phyloP scores from a whole-genome alignment of 2,113 vertebrate species.

The Cygnus atratus region DNA sequence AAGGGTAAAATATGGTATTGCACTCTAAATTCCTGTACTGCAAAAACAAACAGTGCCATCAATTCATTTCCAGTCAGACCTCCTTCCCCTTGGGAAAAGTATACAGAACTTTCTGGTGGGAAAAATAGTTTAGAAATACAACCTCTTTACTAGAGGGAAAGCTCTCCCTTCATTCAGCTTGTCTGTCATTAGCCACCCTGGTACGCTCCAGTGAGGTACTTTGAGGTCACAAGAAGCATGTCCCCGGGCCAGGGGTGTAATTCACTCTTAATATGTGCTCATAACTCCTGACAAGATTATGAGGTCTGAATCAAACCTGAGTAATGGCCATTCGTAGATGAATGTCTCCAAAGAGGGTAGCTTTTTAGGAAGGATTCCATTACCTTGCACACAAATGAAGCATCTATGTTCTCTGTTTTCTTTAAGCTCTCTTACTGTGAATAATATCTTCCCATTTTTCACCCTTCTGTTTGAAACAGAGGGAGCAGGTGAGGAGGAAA shows the following conservation, averaged over 20 bases:
- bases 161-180: slow-evolving; percentile 22
- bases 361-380: not conserved
- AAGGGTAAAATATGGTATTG: slow-evolving; percentile 49
- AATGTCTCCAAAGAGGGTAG: not conserved
- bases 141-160: slow-evolving; percentile 34
- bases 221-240: not conserved
- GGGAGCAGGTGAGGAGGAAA: slow-evolving; percentile 49
- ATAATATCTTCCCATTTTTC: slow-evolving; percentile 39
- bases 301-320: not conserved
- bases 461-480: slow-evolving; percentile 47
- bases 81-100: slow-evolving; percentile 53
- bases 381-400: slow-evolving; percentile 13
- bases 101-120: slow-evolving; percentile 68
- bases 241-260: not conserved
- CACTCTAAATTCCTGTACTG: slow-evolving; percentile 51
- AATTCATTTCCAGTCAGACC: slow-evolving; percentile 59
- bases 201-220: not conserved
- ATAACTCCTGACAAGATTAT: not conserved
- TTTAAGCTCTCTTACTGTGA: slow-evolving; percentile 33
- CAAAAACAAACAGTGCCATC: slow-evolving; percentile 69
- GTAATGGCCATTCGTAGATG: not conserved
- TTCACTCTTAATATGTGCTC: not conserved
- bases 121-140: slow-evolving; percentile 56
- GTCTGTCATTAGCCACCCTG: slow-evolving; percentile 32
- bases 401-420: not conserved